Base-by-base conservation (phyloP, 2,113 vertebrate genomes). In the Corynorhinus townsendii region DNA sequence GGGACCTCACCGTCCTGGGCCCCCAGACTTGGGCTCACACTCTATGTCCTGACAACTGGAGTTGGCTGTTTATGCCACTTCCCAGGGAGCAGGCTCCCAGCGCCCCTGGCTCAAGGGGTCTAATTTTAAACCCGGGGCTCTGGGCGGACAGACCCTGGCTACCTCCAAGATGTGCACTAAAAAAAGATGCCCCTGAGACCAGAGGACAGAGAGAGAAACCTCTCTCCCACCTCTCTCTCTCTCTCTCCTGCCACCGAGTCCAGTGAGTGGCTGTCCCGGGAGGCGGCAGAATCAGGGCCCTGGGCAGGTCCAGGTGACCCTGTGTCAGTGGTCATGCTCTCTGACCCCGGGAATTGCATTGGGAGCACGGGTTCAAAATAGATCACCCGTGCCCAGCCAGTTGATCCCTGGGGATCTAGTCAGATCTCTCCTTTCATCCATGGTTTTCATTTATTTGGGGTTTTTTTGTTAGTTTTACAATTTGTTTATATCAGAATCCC, bases 91-190 rank as follows among this genome's bases (percentile, higher is more conserved):
- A 85, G 62, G 69, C 54, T 82, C 12, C 24, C 16, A 64, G 87
- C 38, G 76, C 52, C 33, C 24, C 81, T 69, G 76, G 66, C 59
- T 76, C 83, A 38, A 85, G 47, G 90, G 72, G 68, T 68, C 92
- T 96, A 93, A 94, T 95, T 96, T 95, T 95, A 96, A 96, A 95
- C 82, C 52, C 35, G 4, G 14, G 38, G 11, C 28, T 94, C 92
- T 79, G 90, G 45, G 40, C 68, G 40, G 88, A 84, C 49, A 95
- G 82, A 69, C 19, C 22, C 75, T 81, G 82, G 85, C 59, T 80
- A 22, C 47, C 90, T 86, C 82, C 49, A 87, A 91, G 87, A 89
- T 19, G 52, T 0, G 11, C 28, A 10, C 96, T 92, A 83, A 59
- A 96, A 89, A 94, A 54, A 92, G 85, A 87, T 73, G 52, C 92